Conservation (phyloP, 2,888 invertebrate genomes). For the Falcaria lacertinaria region DNA sequence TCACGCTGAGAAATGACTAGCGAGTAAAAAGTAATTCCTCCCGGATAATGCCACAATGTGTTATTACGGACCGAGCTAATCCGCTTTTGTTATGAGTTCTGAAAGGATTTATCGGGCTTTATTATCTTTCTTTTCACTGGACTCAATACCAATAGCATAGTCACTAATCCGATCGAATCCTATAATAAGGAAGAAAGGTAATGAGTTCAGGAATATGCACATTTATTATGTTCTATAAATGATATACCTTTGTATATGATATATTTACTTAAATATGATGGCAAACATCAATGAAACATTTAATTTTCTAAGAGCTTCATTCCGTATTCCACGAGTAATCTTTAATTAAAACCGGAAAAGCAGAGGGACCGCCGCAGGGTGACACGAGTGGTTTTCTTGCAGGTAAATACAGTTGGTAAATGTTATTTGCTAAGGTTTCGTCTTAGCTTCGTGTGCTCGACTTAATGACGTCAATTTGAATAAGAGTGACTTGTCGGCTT, state of each 20-base stretch:
- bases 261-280: constrained; percentile 8
- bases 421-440: constrained; percentile 32
- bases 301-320: constrained; percentile 1
- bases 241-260: too few species aligned
- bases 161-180: constrained; percentile 30
- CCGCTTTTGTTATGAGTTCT: constrained; percentile 60
- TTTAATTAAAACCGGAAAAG: constrained; percentile 13
- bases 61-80: constrained; percentile 57
- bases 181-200: constrained; percentile 20
- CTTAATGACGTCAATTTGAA: constrained; percentile 65
- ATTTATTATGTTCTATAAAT: too few species aligned
- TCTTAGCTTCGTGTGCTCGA: constrained; percentile 35
- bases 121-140: constrained; percentile 39
- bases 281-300: constrained; percentile 2
- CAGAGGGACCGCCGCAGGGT: constrained; percentile 8
- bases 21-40: constrained; percentile 42
- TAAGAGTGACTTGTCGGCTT: constrained; percentile 47
- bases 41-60: constrained; percentile 47
- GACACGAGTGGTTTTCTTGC: constrained; percentile 7
- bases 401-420: constrained; percentile 13
- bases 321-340: constrained; percentile 10
- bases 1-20: constrained; percentile 33
- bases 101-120: constrained; percentile 49
- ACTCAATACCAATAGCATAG: constrained; percentile 36
- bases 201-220: too few species aligned